Percentiles rank a stretch among this genome's conserved stretches.
Conservation (phyloP, 37 sponge, comb jelly and placozoan species). For the Beroe forskalii region DNA sequence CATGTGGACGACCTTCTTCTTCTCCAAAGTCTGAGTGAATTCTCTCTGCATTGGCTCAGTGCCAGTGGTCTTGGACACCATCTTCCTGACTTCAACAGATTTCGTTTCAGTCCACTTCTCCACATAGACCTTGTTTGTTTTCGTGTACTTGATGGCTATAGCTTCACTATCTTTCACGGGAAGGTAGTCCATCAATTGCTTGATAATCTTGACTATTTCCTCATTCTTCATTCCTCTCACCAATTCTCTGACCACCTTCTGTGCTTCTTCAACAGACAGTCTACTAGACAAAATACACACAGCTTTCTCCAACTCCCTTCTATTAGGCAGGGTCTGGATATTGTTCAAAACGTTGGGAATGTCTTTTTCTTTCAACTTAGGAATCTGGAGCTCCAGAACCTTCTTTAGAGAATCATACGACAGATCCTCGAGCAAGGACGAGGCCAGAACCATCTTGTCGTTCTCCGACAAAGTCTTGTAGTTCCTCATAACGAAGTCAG, state of each 20-base stretch:
- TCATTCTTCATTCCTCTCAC: constrained; percentile 9
- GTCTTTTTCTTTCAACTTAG: constrained; percentile 58
- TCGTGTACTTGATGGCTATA: constrained; percentile 5
- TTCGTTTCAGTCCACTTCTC: constrained; percentile 56
- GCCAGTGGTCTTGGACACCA: neutral
- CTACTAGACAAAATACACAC: constrained; percentile 14
- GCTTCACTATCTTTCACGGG: neutral
- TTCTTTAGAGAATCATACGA: constrained; percentile 24
- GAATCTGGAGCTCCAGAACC: constrained; percentile 35
- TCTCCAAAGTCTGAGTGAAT: neutral
- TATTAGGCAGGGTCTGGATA: constrained; percentile 5
- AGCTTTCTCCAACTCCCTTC: constrained; percentile 25
- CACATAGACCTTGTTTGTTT: neutral
- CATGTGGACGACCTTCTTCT: neutral
- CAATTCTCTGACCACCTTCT: neutral
- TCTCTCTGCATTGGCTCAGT: constrained; percentile 8
- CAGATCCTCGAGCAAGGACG: constrained; percentile 13
- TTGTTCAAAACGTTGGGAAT: constrained; percentile 25
- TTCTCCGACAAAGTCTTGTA: neutral
- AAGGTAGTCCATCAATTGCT: constrained; percentile 41
- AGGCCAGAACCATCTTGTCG: constrained; percentile 23
- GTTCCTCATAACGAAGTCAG: constrained; percentile 48
- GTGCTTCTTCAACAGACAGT: neutral
- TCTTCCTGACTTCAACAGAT: constrained; percentile 7
- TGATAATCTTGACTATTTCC: constrained; percentile 11